phyloP scores from a whole-genome alignment of 2,113 vertebrate genomes.

The Thunnus thynnus region DNA sequence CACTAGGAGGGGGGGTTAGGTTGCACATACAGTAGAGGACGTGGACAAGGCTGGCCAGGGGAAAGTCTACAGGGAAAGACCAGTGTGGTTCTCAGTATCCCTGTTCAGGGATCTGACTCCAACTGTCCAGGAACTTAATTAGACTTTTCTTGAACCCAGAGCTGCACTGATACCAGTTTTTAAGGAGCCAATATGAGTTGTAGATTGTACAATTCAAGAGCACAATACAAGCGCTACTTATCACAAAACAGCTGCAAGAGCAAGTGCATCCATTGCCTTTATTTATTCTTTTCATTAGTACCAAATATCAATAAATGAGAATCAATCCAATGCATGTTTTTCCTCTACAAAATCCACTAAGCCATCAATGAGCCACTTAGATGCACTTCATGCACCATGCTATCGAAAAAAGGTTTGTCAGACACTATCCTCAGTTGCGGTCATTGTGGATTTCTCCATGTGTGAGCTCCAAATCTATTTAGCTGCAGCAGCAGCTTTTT shows the following conservation, averaged over 20 bases:
- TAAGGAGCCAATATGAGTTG: neutral
- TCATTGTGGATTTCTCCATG: neutral
- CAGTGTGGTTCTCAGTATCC: conserved; percentile 41
- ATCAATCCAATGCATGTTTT: no score
- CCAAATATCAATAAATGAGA: no score
- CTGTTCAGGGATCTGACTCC: conserved; percentile 36
- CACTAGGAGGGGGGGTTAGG: conserved; percentile 33
- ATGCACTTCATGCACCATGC: no score
- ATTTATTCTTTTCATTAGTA: no score
- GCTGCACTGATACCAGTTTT: conserved; percentile 16
- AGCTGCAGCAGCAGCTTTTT: neutral
- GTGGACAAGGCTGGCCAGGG: conserved; percentile 42
- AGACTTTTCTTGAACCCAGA: conserved; percentile 55
- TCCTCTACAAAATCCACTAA: no score
- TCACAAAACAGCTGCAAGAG: neutral
- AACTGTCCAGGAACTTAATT: conserved; percentile 62
- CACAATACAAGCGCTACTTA: neutral
- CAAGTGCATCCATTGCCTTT: neutral
- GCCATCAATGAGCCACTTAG: no score
- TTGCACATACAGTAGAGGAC: conserved; percentile 59
- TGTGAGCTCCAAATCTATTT: neutral
- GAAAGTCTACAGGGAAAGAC: conserved; percentile 55
- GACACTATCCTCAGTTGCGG: no score
- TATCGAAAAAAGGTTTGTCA: no score
- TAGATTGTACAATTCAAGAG: neutral